Percentiles rank a stretch among this genome's conserved stretches.
Evolutionary conservation across 2,888 invertebrate genomes (phyloP).

Genomic region (Electrophaes corylata): DNA sequence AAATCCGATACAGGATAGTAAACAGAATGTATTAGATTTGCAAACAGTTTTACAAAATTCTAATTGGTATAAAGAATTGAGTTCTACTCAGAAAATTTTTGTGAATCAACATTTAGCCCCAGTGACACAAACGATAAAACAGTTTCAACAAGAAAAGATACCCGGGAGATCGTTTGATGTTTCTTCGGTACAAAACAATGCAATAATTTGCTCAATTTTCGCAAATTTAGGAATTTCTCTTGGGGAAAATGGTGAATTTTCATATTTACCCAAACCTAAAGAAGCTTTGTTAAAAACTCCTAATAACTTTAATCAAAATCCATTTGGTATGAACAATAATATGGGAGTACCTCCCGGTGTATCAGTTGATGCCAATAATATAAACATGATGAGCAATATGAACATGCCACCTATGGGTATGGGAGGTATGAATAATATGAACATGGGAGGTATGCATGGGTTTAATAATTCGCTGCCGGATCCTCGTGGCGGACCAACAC

Average conservation of each 20-base stretch:
- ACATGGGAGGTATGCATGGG: constrained; percentile 69
- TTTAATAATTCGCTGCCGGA: constrained; percentile 76
- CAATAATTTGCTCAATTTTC: constrained; percentile 84
- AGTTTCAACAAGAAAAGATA: constrained; percentile 84
- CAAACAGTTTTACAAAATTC: constrained; percentile 87
- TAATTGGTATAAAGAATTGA: constrained; percentile 88
- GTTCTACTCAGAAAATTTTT: constrained; percentile 88
- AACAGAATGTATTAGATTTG: constrained; percentile 77
- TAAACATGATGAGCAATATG: constrained; percentile 65
- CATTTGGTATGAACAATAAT: constrained; percentile 64
- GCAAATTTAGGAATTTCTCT: constrained; percentile 85
- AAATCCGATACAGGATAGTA: constrained; percentile 54
- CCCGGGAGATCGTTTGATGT: constrained; percentile 83
- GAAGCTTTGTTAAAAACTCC: constrained; percentile 77
- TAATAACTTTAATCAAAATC: constrained; percentile 66
- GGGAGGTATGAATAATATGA: constrained; percentile 70
- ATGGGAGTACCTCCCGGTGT: constrained; percentile 55
- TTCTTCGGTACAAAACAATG: constrained; percentile 77
- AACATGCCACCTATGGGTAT: constrained; percentile 76
- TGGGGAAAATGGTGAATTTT: constrained; percentile 84
- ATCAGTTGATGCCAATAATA: constrained; percentile 63
- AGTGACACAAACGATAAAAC: constrained; percentile 85
- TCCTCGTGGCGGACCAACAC: constrained; percentile 77
- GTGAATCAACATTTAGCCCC: constrained; percentile 88
- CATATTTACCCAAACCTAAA: constrained; percentile 76